Evolutionary conservation across 2,888 invertebrate species (phyloP).

Genomic region (Callimorpha dominula): DNA sequence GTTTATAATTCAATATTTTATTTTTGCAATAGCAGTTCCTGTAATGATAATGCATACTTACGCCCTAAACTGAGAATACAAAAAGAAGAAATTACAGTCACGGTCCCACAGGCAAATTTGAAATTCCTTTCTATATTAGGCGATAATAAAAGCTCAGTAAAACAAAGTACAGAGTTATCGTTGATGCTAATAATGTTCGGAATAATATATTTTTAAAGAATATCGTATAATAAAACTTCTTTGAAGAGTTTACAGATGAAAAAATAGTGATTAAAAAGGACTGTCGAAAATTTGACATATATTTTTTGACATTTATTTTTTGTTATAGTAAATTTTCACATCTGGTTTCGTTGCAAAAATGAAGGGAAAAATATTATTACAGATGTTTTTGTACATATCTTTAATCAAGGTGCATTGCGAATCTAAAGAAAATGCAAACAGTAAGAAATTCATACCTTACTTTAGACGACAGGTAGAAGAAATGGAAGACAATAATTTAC

Average conservation of each 20-base stretch:
- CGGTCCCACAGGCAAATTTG: neutral
- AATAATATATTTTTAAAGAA: neutral
- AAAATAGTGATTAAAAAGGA: conserved; percentile 1
- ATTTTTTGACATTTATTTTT: conserved; percentile 5
- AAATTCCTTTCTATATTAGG: neutral
- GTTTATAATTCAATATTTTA: conserved; percentile 64
- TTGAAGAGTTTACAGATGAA: neutral
- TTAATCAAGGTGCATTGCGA: conserved; percentile 30
- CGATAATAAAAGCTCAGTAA: neutral
- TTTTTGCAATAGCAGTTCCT: conserved; percentile 62
- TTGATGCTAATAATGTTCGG: neutral
- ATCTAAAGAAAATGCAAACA: conserved; percentile 35
- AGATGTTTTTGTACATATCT: conserved; percentile 33
- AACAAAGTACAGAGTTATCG: neutral
- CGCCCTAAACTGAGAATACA: conserved; percentile 30
- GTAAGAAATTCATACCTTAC: conserved; percentile 61
- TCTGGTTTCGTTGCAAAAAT: conserved; percentile 32
- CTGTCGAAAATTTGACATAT: conserved; percentile 2
- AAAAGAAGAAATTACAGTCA: conserved; percentile 14
- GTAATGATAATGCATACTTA: conserved; percentile 56
- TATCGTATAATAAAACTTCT: neutral
- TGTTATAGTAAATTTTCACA: conserved; percentile 8
- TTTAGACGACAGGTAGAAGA: conserved; percentile 69
- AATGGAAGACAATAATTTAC: conserved; percentile 49
- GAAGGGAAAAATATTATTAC: conserved; percentile 40